Evolutionary conservation across 2,113 vertebrate species (phyloP), one percentile per base, ranked within the genome.

Genomic region (Lota lota): DNA sequence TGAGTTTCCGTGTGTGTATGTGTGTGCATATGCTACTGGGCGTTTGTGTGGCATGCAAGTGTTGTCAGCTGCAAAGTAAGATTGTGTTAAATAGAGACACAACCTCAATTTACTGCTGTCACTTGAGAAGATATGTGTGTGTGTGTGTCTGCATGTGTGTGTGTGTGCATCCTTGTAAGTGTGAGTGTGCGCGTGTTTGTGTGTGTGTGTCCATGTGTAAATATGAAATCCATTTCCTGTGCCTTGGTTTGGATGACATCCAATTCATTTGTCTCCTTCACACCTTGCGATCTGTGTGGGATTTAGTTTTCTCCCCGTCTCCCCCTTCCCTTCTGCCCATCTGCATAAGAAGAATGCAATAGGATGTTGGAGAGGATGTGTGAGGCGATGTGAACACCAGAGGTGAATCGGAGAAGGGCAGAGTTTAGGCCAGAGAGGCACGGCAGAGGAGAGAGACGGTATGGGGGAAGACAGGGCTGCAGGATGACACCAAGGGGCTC

Each of bases 171-270:
- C 6, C 12, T 6, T 54, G 53, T 18, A 12, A 4, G 19, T 62
- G 57, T 11, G 21, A 6, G 58, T 28, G 36, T 64, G 63, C 11
- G 63, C 7, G 36, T 21, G 28, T 63, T 28, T 63, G 62, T 63
- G 63, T 50, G n/a, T 21, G 19, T 11, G 22, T 76, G 20, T 74
- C 54, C 63, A 47, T 66, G 47, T 65, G 51, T 66, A 58, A 68
- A 68, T 47, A 61, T 60, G 66, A 60, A 68, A 72, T 67, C 54
- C 12, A 64, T 80, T 81, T 84, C 63, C 73, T 74, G 61, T 70
- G 22, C 64, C n/a, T 75, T 61, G 61, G 73, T 79, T 64, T 61
- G 61, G 21, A 12, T 59, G 61, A 66, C 69, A 66, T 33, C 17
- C 69, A 72, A 70, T 72, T 79, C 18, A 75, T 75, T 76, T 75